Evolutionary conservation across 1,140 invertebrate species (phyloP).

Genomic region (Heliconius hermathena): DNA sequence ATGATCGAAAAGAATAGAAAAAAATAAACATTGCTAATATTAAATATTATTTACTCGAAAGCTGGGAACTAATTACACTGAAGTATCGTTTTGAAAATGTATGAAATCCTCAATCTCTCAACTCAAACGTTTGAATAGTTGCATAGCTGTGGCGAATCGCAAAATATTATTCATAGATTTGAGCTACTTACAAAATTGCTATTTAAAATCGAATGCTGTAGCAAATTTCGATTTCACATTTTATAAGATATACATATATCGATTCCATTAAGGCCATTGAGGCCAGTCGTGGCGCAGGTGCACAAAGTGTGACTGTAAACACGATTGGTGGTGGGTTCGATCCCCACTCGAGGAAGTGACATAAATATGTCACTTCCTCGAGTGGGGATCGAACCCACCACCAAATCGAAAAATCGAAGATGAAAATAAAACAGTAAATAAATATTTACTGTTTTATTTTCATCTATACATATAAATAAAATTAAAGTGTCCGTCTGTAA

Average conservation of each 20-base stretch:
- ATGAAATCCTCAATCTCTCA: neutral
- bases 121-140: neutral
- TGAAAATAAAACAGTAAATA: no score
- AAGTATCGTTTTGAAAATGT: neutral
- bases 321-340: no score
- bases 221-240: conserved; percentile 1
- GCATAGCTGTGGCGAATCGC: neutral
- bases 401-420: no score
- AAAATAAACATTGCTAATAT: neutral
- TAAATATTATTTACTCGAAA: neutral
- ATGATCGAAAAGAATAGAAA: neutral
- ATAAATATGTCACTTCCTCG: no score
- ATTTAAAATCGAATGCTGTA: neutral
- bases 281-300: no score
- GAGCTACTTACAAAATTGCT: neutral
- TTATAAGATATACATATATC: neutral
- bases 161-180: conserved; percentile 47
- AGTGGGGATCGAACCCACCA: no score
- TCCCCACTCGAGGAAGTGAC: no score
- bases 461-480: no score
- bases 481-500: no score
- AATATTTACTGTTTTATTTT: no score
- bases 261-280: no score
- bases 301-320: no score
- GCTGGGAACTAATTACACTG: neutral